Evolutionary conservation across 2,888 invertebrate genomes (phyloP).

Genomic region (Leptothorax acervorum): DNA sequence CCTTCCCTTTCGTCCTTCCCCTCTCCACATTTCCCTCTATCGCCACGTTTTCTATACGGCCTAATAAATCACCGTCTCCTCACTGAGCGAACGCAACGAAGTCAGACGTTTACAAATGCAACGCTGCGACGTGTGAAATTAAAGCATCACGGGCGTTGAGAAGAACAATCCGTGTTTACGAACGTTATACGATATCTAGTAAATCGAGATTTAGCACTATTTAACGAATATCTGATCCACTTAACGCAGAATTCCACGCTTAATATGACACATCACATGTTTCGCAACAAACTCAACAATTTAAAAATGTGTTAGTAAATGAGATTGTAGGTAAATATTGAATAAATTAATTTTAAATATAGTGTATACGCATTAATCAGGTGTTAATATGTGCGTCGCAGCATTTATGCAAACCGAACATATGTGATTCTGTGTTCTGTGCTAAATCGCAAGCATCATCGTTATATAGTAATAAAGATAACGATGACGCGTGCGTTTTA

Average conservation of each 20-base stretch:
- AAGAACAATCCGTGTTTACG: not conserved
- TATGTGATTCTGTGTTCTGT: not conserved
- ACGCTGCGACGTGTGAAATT: not conserved
- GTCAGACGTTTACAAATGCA: not conserved
- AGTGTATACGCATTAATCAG: not conserved
- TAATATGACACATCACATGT: not conserved
- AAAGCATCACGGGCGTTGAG: not conserved
- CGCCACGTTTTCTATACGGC: not conserved
- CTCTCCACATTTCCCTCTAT: not conserved
- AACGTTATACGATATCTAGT: not conserved
- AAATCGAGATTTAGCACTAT: not conserved
- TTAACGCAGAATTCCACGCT: not conserved
- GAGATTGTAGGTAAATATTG: not conserved
- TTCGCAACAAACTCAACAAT: not conserved
- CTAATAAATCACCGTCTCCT: slow-evolving; percentile 13
- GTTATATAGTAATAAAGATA: not conserved
- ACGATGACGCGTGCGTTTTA: not conserved
- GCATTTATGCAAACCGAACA: not conserved
- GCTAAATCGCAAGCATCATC: slow-evolving; percentile 25
- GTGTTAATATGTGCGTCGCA: not conserved
- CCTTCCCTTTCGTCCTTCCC: not conserved
- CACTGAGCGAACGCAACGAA: not conserved
- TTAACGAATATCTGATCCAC: not conserved
- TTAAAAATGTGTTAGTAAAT: not conserved
- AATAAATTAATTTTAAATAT: not conserved